Base-by-base conservation (phyloP, 2,113 vertebrate species). In the Sinocyclocheilus rhinocerous region DNA sequence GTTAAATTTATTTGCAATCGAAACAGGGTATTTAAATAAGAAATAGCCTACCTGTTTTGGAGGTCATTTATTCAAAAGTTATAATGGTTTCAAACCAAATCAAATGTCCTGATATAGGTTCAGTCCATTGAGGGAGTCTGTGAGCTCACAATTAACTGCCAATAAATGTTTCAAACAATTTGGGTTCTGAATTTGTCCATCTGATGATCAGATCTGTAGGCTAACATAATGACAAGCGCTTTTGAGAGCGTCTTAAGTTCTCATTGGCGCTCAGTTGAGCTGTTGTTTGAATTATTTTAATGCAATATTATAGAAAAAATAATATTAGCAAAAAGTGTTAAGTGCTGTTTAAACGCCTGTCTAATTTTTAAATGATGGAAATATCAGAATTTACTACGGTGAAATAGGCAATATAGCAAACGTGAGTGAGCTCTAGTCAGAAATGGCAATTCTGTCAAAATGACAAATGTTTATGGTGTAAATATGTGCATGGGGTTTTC, bases 361-460 rank as follows among this genome's bases (percentile, higher is more conserved):
- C 76, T 69, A 81, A 73, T 12, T 94, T 93, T 90, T 84, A 90
- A 50, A 88, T 20, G 36, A 69, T 18, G 67, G 12, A 65, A 8
- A 69, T 18, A 18, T 1, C 52, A 5, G 52, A 69, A 20, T 69
- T 8, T 16, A 18, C 15, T 18, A 69, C 33, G 4, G 13, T 11
- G 26, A 45, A 45, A 29, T 29, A 33, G 1, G 15, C 65, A 18
- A 2, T 15, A 29, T 15, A 76, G 26, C 42, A 76, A 45, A 42
- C 26, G 18, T 90, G 93, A 94, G 91, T 89, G 90, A 75, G 90
- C 90, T 75, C 10, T 33, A 16, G 2, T 4, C 6, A 9, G 6
- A 26, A 61, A 36, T 39, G 36, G 4, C 24, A 2, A 22, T 26
- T 67, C 18, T 52, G 20, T 67, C 18, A 11, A 36, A n/a, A 26